phyloP scores from a whole-genome alignment of 2,888 invertebrate genomes.

The Philonicus albiceps region DNA sequence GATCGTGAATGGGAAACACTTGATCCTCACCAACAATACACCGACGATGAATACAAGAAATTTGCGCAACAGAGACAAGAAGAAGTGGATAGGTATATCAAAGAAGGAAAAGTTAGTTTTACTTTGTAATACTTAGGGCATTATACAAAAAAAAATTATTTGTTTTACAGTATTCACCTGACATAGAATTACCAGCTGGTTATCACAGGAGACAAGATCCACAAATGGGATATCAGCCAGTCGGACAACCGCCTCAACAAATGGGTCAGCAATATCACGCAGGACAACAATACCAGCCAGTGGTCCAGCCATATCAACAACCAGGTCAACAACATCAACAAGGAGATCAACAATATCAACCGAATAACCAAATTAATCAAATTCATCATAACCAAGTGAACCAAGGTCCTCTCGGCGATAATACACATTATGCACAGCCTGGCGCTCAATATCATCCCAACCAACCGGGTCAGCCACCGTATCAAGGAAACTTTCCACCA shows the following conservation, averaged over 20 bases:
- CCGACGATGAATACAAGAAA: constrained; percentile 83
- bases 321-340: constrained; percentile 51
- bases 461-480: background rate
- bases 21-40: constrained; percentile 84
- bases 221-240: constrained; percentile 53
- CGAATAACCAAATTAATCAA: background rate
- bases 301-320: constrained; percentile 45
- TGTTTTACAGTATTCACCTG: background rate
- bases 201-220: constrained; percentile 47
- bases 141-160: background rate
- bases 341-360: constrained; percentile 42
- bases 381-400: background rate
- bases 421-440: background rate
- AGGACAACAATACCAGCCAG: constrained; percentile 50
- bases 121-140: background rate
- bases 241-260: constrained; percentile 47
- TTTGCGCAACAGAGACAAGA: constrained; percentile 73
- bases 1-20: constrained; percentile 90
- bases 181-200: background rate
- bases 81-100: constrained; percentile 63
- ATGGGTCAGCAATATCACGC: constrained; percentile 50
- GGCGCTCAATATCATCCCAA: background rate
- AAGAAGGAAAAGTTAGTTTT: constrained; percentile 70
- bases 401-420: background rate
- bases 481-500: background rate